A percentile compares a stretch with the other conserved stretches of the same genome.
These are phyloP conservation scores for Echinops telfairi DNA, from an alignment of 2,113 vertebrate genomes.

Conservation along the genomic window DNA sequence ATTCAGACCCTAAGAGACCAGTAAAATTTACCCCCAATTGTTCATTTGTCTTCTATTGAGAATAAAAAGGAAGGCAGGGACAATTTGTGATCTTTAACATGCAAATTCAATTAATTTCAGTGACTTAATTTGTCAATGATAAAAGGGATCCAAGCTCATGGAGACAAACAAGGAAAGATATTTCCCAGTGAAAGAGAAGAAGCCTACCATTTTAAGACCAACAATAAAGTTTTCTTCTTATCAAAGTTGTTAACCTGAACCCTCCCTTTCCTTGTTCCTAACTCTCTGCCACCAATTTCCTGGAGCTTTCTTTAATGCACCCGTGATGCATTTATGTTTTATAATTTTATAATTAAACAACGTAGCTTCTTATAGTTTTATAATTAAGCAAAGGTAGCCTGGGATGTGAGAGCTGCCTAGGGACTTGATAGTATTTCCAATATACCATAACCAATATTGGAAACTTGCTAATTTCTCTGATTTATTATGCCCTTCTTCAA, in stretches of 20 bases:
- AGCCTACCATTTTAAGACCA: neutral
- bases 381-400: too few species aligned
- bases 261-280: neutral
- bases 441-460: neutral
- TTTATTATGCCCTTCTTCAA: neutral
- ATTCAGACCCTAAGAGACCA: neutral
- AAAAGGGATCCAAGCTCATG: too few species aligned
- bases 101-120: too few species aligned
- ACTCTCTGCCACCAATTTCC: neutral
- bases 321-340: too few species aligned
- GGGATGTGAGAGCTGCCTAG: neutral
- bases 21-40: neutral
- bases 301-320: neutral
- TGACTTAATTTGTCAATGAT: too few species aligned
- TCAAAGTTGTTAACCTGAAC: neutral
- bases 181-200: neutral
- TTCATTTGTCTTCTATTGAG: neutral
- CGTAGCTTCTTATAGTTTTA: too few species aligned
- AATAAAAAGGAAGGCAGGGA: neutral
- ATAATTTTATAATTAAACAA: too few species aligned
- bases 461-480: neutral
- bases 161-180: too few species aligned
- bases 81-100: neutral
- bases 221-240: neutral
- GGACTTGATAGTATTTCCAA: neutral